A percentile compares a stretch with the other conserved stretches of the same genome.
Evolutionary conservation across 92 coral and sea anemone genomes (phyloP).

Genomic region (Porites lobata): DNA sequence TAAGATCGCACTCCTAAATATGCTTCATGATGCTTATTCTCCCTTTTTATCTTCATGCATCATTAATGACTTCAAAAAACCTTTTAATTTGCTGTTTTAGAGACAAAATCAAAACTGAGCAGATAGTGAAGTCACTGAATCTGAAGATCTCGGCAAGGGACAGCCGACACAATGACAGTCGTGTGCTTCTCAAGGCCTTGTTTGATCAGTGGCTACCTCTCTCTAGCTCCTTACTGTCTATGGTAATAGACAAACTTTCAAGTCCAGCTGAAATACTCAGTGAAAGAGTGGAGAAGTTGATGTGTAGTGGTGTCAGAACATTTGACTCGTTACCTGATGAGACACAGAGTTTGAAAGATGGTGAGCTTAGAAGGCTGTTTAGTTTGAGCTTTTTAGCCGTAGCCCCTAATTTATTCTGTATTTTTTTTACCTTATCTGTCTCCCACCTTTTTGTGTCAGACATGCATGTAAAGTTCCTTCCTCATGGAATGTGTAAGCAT

Average conservation of each 20-base stretch:
- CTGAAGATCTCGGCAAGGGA: constrained; percentile 96
- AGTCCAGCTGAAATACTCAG: constrained; percentile 82
- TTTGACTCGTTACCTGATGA: constrained; percentile 88
- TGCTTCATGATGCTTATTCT: no score
- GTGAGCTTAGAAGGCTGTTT: constrained; percentile 22
- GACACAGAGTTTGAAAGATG: constrained; percentile 82
- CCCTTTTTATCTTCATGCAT: no score
- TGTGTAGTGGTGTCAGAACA: constrained; percentile 94
- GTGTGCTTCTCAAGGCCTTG: constrained; percentile 82
- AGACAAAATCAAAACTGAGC: constrained; percentile 94
- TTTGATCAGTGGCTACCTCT: constrained; percentile 96
- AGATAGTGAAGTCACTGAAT: constrained; percentile 92
- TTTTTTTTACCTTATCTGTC: no score
- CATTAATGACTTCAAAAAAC: neutral
- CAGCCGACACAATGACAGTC: constrained; percentile 89
- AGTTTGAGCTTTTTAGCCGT: neutral
- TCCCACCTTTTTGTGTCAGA: no score
- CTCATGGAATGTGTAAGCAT: no score
- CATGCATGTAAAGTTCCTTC: no score
- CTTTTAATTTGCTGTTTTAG: constrained; percentile 32
- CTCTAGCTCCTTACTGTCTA: constrained; percentile 81
- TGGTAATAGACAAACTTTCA: constrained; percentile 95
- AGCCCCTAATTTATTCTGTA: no score
- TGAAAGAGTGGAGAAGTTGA: constrained; percentile 94
- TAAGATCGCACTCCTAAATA: no score